Evolutionary conservation across 2,888 invertebrate genomes (phyloP).

Genomic region (Lingula anatina): DNA sequence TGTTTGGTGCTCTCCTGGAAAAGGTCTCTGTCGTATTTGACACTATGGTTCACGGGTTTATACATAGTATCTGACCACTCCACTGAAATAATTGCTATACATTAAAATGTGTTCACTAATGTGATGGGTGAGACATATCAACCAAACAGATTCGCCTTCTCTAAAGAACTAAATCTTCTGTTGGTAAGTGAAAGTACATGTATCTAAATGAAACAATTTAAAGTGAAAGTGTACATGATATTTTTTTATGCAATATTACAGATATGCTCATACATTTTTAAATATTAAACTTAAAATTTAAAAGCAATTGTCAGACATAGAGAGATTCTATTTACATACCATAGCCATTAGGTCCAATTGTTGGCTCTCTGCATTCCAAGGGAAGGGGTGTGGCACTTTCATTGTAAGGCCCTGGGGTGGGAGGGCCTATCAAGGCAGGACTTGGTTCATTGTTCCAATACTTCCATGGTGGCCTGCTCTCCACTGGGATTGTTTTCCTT

Average conservation of each 20-base stretch:
- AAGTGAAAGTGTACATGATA: no score
- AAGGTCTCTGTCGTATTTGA: neutral
- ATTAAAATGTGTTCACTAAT: neutral
- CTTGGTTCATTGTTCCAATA: slow-evolving; percentile 39
- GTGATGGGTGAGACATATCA: no score
- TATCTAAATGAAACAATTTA: no score
- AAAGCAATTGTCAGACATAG: neutral
- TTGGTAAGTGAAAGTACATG: no score
- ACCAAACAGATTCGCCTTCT: no score
- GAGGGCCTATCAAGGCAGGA: slow-evolving; percentile 25
- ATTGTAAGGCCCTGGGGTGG: slow-evolving; percentile 19
- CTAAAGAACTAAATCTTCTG: no score
- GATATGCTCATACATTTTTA: no score
- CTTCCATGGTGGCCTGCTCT: slow-evolving; percentile 27
- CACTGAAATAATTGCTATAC: neutral
- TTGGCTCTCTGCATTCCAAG: slow-evolving; percentile 27
- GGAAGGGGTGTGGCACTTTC: slow-evolving; percentile 37
- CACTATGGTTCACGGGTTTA: neutral
- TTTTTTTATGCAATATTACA: no score
- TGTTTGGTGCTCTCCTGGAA: neutral
- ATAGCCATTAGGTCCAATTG: slow-evolving; percentile 17
- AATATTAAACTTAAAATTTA: no score
- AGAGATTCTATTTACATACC: slow-evolving; percentile 13
- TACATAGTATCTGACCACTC: neutral
- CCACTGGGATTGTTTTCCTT: slow-evolving; percentile 2